Evolutionary conservation across 2,888 invertebrate species (phyloP).

Genomic region (Agonopterix heracliana): DNA sequence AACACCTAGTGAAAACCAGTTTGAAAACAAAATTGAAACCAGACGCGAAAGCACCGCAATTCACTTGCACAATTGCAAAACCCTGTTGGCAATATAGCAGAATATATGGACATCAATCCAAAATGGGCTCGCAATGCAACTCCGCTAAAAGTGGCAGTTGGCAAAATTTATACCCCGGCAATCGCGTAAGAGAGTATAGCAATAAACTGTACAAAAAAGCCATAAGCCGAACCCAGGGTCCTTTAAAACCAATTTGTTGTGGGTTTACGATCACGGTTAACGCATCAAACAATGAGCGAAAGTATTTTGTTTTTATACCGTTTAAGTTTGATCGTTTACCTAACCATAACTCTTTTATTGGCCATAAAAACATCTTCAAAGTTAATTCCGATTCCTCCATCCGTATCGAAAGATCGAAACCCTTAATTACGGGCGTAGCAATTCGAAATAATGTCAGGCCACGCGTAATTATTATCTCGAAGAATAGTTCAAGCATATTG

Average conservation of each 20-base stretch:
- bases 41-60: constrained; percentile 4
- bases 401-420: constrained; percentile 24
- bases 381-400: constrained; percentile 21
- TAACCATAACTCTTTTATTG: constrained; percentile 52
- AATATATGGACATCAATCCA: constrained; percentile 30
- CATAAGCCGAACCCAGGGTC: constrained; percentile 31
- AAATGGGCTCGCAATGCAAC: constrained; percentile 24
- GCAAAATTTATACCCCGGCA: constrained; percentile 24
- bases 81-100: constrained; percentile 18
- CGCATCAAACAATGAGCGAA: constrained; percentile 61
- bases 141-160: constrained; percentile 23
- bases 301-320: constrained; percentile 57
- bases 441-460: constrained; percentile 23
- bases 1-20: too few species aligned
- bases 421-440: constrained; percentile 31
- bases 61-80: constrained; percentile 23
- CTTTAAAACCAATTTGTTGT: constrained; percentile 65
- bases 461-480: constrained; percentile 33
- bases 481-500: constrained; percentile 34
- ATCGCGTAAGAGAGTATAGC: constrained; percentile 25
- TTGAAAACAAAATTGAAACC: neutral
- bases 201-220: constrained; percentile 40
- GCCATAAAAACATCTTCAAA: constrained; percentile 25
- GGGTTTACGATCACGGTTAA: constrained; percentile 56
- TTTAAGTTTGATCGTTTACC: constrained; percentile 60